Evolutionary conservation across 2,888 invertebrate genomes (phyloP).

Genomic region (Alentia gelatinosa): DNA sequence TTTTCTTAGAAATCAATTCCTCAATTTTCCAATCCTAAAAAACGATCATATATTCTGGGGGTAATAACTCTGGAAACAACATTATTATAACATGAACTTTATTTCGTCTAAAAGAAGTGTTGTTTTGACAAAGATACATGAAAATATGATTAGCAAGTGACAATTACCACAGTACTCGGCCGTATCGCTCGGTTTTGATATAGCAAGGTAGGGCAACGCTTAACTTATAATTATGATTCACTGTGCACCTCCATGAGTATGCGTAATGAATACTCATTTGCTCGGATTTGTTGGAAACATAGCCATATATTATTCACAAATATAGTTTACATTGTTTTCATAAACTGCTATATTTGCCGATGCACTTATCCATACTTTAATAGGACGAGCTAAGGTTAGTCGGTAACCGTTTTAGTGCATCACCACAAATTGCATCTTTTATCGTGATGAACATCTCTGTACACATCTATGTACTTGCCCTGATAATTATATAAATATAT

Average conservation of each 20-base stretch:
- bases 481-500: conserved; percentile 47
- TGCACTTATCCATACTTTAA: not conserved
- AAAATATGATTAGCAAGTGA: conserved; percentile 53
- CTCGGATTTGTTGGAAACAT: not conserved
- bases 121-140: conserved; percentile 52
- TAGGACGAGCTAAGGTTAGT: not conserved
- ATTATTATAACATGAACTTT: conserved; percentile 52
- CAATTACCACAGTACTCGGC: not conserved
- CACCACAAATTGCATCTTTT: not conserved
- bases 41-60: too few relatives aligned
- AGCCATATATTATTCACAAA: conserved; percentile 6
- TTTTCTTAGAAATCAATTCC: too few relatives aligned
- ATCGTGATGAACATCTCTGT: not conserved
- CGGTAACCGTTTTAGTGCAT: not conserved
- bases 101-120: conserved; percentile 53
- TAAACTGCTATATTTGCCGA: not conserved
- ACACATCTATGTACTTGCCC: conserved; percentile 2
- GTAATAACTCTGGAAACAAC: too few relatives aligned
- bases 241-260: conserved; percentile 2
- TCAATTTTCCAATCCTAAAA: too few relatives aligned
- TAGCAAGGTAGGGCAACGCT: conserved; percentile 20
- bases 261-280: not conserved
- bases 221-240: not conserved
- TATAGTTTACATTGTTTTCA: not conserved
- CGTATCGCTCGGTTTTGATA: not conserved